Percentiles rank a stretch among this genome's conserved stretches.
These are phyloP conservation scores for Desmophyllum pertusum DNA, from an alignment of 92 coral and sea anemone species.

Conservation along the genomic window DNA sequence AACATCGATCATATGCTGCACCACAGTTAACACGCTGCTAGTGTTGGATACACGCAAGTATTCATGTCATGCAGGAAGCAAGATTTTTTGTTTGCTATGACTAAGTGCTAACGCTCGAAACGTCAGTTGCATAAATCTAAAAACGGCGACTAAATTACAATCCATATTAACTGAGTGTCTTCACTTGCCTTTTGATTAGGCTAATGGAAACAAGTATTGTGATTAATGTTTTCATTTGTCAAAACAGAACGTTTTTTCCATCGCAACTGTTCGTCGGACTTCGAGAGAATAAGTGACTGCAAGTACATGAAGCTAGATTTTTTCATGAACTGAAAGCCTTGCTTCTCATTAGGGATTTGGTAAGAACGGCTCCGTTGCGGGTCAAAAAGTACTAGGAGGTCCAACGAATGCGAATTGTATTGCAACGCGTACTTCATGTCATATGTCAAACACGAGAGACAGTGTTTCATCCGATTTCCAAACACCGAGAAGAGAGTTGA, in stretches of 20 bases:
- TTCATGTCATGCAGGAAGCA: not conserved
- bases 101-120: not conserved
- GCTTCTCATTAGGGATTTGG: no score
- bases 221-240: not conserved
- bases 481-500: no score
- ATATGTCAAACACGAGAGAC: no score
- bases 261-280: no score
- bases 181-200: not conserved
- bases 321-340: not conserved
- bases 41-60: not conserved
- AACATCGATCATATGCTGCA: no score
- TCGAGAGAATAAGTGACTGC: no score
- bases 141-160: not conserved
- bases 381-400: no score
- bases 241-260: not conserved
- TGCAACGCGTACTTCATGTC: no score
- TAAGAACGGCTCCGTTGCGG: no score
- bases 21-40: not conserved
- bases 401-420: no score
- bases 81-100: not conserved
- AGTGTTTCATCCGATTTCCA: no score
- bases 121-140: not conserved
- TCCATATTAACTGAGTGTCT: not conserved
- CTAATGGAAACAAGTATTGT: not conserved
- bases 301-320: no score